Base-by-base conservation (phyloP, 53 echinoderm and acorn worm species). In the Astropecten irregularis region DNA sequence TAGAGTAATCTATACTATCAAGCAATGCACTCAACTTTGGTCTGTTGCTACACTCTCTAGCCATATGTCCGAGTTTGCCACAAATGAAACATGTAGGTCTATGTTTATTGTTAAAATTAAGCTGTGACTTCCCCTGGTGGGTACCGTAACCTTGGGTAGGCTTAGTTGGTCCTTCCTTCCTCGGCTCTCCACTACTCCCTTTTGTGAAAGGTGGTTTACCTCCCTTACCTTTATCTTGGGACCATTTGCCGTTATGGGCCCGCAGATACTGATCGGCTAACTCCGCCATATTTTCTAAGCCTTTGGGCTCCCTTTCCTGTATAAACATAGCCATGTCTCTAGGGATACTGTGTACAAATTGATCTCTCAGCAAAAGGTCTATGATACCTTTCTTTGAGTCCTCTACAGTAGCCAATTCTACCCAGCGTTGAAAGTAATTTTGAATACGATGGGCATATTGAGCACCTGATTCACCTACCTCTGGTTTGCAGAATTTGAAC, bases 21-120 rank as follows among this genome's bases (percentile, higher is more conserved):
- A 68, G 42, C 68, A 37, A 36, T 23, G 68, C 68, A 68, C 39
- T 38, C 68, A 68, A 68, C 68, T 40, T 68, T 18, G 38, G 39
- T 29, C 40, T 34, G 16, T 37, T 36, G 4, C 9, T n/a, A 54
- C 54, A 54, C 4, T 54, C 22, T n/a, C 54, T 54, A 16, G 54
- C 54, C 22, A 54, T 54, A 21, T 50, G 48, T 37, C 71, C 47
- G 44, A 26, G 19, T 49, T 49, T 25, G 27, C 49, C 34, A 29
- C 34, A 47, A 42, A 27, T 15, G 49, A 47, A 54, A n/a, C 54
- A 54, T 54, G 40, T 68, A 36, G n/a, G 29, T 42, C 42, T 42
- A 6, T 8, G 35, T 20, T 68, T 42, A 68, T 22, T 34, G 18
- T 68, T 40, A 68, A 34, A 38, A 15, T 29, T 35, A 39, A 9